Percentiles rank a stretch among this genome's conserved stretches.
phyloP scores from a whole-genome alignment of 2,797 vertebrate species.

The Tapirus indicus region DNA sequence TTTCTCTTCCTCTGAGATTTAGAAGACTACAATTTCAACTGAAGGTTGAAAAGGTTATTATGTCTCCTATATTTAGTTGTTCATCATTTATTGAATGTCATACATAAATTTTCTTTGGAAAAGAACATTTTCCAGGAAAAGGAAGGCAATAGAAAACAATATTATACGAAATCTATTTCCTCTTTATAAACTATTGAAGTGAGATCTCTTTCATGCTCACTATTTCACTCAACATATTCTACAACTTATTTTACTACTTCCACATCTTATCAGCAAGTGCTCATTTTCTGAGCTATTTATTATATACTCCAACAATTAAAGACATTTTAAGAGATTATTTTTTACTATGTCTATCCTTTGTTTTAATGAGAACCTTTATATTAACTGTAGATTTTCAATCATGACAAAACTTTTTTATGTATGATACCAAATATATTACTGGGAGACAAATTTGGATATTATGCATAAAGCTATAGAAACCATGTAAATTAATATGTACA shows the following conservation, averaged over 20 bases:
- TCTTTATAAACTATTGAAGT: background rate
- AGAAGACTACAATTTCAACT: slow-evolving; percentile 21
- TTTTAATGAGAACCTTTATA: background rate
- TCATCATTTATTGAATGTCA: slow-evolving; percentile 33
- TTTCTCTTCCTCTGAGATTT: slow-evolving; percentile 1
- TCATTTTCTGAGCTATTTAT: background rate
- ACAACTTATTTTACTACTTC: background rate
- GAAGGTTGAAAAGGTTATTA: slow-evolving; percentile 31
- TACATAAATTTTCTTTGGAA: background rate
- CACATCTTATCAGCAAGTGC: background rate
- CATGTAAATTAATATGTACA: background rate
- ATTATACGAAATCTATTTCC: background rate
- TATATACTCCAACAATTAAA: background rate
- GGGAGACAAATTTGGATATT: background rate
- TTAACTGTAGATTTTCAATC: background rate
- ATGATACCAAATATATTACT: background rate
- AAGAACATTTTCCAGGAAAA: background rate
- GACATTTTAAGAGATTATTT: background rate
- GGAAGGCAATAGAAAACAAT: background rate
- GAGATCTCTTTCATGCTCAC: background rate
- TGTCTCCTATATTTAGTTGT: background rate
- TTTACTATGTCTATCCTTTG: background rate
- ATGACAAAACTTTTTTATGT: background rate
- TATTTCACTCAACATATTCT: background rate
- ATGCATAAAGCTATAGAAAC: background rate